Base-by-base conservation (phyloP, 2,888 invertebrate genomes). In the Morinoia aosen region DNA sequence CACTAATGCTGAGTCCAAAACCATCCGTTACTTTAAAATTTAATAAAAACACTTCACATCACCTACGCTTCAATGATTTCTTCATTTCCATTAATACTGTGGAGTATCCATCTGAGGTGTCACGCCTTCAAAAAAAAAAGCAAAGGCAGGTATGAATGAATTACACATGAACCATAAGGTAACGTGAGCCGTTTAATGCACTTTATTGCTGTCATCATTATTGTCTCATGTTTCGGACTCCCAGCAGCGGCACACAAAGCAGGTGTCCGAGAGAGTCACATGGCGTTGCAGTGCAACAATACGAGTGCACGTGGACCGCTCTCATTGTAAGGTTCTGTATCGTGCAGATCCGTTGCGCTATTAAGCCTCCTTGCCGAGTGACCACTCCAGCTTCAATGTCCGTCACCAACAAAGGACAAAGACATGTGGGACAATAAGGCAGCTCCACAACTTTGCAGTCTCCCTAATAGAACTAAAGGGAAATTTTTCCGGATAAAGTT, bases 371-470 rank as follows among this genome's bases (percentile, higher is more conserved):
- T 90, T 90, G 90, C 39, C 39, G 90, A 90, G 11, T 90, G 90
- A 90, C 90, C 90, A 90, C 90, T 90, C 90, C 40, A 90, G 90
- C 90, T 7, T 76, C 76, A 76, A 76, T 33, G 76, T 76, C 76
- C 76, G 76, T 76, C 76, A 76, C 76, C 8, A 33, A 76, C 76
- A 76, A 76, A 76, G 76, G 76, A 76, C 76, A 76, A 76, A 76
- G 76, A 76, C 76, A 2, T 76, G 76, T 25, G 33, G 76, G 25
- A 76, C 76, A 76, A 8, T 16, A 76, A 76, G 76, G 76, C 25
- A 1, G 76, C 76, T 33, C 25, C 76, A 14, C 76, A 76, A 76
- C 76, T 76, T 76, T 16, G 12, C 25, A 1, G 76, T 76, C 76
- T 76, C 19, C 61, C 76, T 76, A 33, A 33, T 19, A 33, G 76